A percentile compares a stretch with the other conserved stretches of the same genome.
Conservation (phyloP, 2,888 invertebrate species). For the Micoletzkya japonica region DNA sequence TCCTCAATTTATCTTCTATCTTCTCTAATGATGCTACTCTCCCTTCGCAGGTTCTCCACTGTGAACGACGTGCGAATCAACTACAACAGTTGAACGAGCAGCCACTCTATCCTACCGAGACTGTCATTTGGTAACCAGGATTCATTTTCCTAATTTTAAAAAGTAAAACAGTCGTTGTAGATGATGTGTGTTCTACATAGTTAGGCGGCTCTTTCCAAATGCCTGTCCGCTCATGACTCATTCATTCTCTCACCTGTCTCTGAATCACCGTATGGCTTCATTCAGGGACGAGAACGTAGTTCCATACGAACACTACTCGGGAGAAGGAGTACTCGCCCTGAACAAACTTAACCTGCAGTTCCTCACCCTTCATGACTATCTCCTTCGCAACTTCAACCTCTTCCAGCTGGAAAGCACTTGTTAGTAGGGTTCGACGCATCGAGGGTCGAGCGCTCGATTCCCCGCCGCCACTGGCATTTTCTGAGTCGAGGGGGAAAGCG, state of each 20-base stretch:
- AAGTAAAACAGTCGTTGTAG: no score
- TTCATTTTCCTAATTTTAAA: no score
- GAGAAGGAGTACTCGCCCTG: conserved; percentile 82
- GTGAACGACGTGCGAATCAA: conserved; percentile 66
- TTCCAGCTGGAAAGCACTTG: conserved; percentile 97
- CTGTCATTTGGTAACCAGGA: conserved; percentile 80
- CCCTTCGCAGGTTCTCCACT: conserved; percentile 42
- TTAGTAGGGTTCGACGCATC: conserved; percentile 64
- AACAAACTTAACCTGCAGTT: conserved; percentile 98
- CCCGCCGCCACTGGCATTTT: no score
- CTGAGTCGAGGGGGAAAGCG: no score
- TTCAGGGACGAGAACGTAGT: conserved; percentile 87
- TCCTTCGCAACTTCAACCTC: conserved; percentile 92
- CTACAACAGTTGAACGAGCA: conserved; percentile 92
- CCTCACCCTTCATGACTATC: conserved; percentile 93
- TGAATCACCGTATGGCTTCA: background rate
- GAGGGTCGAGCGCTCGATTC: no score
- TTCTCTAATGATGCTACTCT: background rate
- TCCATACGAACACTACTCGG: conserved; percentile 93
- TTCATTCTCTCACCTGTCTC: background rate
- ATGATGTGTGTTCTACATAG: no score
- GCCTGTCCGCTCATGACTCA: background rate
- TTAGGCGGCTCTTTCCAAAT: no score
- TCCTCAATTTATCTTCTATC: background rate
- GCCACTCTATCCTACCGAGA: conserved; percentile 97